Evolutionary conservation across 1,140 invertebrate genomes (phyloP), one percentile per base, ranked within the genome.

Genomic region (Saxidomus purpurata): DNA sequence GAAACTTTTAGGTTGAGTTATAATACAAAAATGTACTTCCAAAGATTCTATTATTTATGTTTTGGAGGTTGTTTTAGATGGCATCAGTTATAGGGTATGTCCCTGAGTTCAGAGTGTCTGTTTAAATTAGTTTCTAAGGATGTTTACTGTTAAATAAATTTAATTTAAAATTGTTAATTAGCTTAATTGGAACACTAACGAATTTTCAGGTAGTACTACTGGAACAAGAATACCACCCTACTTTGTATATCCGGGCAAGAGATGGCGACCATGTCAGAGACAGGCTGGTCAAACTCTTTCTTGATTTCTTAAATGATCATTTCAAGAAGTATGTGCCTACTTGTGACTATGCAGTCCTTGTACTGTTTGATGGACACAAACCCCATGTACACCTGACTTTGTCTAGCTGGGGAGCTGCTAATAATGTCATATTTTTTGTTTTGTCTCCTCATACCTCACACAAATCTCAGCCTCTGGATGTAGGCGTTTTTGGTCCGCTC

Each of bases 171-270:
- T n/a, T n/a, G n/a, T n/a, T n/a, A n/a, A n/a, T n/a, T n/a, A n/a
- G n/a, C n/a, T n/a, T n/a, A n/a, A n/a, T n/a, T n/a, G n/a, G n/a
- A n/a, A n/a, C n/a, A n/a, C n/a, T n/a, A n/a, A n/a, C n/a, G n/a
- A n/a, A n/a, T 43, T 43, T 43, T 15, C 43, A 43, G 92, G 74
- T 15, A 96, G 93, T 93, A 94, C 95, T 79, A 34, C 93, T 13
- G 94, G 94, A 55, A 67, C 86, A n/a, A 87, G 87, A 52, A 92
- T 95, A 63, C 95, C 95, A 8, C 93, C 95, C 34, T 95, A 94
- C 92, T 94, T 95, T 55, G 63, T 96, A 22, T 96, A 95, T 82
- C 95, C 95, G 86, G 94, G 95, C 36, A 93, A 92, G 0, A 76
- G 93, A 25, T 83, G 94, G 71, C 96, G 94, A 63, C 67, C 6